Evolutionary conservation across 2,113 vertebrate species (phyloP).

Genomic region (Calyptomena viridis): DNA sequence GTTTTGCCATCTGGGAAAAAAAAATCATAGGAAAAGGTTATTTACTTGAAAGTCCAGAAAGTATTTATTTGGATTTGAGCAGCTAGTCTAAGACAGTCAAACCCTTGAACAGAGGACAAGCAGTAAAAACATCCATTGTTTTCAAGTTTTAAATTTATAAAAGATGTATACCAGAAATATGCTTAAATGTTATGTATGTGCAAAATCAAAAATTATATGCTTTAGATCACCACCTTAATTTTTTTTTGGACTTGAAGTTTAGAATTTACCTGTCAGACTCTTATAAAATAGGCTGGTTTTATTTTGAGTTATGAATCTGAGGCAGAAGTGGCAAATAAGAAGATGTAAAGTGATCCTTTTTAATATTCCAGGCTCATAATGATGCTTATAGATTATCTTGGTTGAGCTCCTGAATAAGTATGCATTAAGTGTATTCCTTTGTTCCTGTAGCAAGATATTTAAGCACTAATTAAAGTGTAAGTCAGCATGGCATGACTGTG

Average conservation of each 20-base stretch:
- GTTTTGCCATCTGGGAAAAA: not conserved
- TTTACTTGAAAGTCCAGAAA: not conserved
- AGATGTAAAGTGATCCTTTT: not conserved
- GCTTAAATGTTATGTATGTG: not conserved
- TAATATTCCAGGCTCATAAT: not conserved
- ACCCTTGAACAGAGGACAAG: not conserved
- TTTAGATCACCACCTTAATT: not conserved
- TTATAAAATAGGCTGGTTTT: not conserved
- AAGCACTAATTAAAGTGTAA: not conserved
- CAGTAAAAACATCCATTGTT: not conserved
- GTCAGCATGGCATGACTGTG: not conserved
- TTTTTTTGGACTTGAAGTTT: not conserved
- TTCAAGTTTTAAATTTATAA: not conserved
- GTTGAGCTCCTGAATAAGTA: not conserved
- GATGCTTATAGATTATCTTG: not conserved
- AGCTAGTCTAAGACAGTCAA: not conserved
- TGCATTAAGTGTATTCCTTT: not conserved
- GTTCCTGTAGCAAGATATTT: not conserved
- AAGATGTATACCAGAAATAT: not conserved
- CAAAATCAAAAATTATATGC: not conserved
- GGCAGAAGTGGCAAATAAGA: not conserved
- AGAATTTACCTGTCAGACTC: not conserved
- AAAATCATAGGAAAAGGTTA: not conserved
- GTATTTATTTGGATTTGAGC: not conserved
- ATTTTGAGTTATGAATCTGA: not conserved